Conservation (phyloP, 2,113 vertebrate species). For the Ochotona curzoniae region DNA sequence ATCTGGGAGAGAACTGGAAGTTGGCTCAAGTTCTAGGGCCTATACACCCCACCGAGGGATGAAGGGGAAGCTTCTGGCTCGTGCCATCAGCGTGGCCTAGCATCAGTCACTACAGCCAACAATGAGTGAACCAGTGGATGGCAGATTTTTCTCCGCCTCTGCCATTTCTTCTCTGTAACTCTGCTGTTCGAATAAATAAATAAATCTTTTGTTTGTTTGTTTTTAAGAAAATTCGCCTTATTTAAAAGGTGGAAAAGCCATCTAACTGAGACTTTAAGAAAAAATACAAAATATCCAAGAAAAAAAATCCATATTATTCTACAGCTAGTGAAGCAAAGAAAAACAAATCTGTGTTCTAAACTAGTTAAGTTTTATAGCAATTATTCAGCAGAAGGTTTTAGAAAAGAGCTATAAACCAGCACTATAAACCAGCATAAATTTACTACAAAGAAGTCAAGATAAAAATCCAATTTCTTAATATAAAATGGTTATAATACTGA, state of each 20-base stretch:
- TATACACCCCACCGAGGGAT: no score
- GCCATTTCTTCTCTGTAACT: no score
- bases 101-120: no score
- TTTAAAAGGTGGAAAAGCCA: neutral
- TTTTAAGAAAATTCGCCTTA: neutral
- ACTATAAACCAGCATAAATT: constrained; percentile 50
- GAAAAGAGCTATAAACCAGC: constrained; percentile 53
- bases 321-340: neutral
- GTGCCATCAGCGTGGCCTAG: no score
- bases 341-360: constrained; percentile 51
- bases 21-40: no score
- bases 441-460: constrained; percentile 62
- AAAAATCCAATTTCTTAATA: constrained; percentile 62
- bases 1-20: no score
- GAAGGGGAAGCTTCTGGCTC: no score
- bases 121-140: no score
- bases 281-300: constrained; percentile 44
- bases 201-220: no score
- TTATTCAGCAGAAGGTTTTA: constrained; percentile 64
- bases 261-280: constrained; percentile 1
- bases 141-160: no score
- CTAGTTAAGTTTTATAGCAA: constrained; percentile 54
- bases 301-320: neutral
- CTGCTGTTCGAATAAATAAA: no score
- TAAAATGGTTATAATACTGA: constrained; percentile 24